Evolutionary conservation across 2,888 invertebrate species (phyloP).

Genomic region (Ernsta delagoae): DNA sequence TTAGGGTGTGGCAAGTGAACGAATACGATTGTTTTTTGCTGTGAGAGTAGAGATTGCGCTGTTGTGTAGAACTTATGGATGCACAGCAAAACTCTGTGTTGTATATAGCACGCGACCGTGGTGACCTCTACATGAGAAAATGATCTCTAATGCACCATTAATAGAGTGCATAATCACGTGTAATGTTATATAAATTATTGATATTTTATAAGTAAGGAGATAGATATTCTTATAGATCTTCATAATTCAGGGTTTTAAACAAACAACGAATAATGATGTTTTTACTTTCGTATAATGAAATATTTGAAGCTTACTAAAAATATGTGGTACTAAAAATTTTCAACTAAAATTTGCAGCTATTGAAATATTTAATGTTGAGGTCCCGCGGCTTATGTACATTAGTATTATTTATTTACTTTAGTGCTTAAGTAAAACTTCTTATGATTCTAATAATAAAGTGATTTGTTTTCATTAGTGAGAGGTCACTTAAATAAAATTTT

Average conservation of each 20-base stretch:
- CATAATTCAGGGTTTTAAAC: constrained; percentile 8
- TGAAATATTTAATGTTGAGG: constrained; percentile 11
- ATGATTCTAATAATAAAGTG: constrained; percentile 56
- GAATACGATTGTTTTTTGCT: constrained; percentile 16
- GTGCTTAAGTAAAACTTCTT: constrained; percentile 72
- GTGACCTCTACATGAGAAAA: constrained; percentile 37
- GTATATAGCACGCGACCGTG: constrained; percentile 55
- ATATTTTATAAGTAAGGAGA: constrained; percentile 11
- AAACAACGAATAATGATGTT: constrained; percentile 4
- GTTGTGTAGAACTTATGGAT: neutral
- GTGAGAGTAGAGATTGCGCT: constrained; percentile 20
- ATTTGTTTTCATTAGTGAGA: constrained; percentile 58
- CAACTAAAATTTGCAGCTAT: neutral
- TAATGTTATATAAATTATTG: neutral
- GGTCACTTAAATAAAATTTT: constrained; percentile 60
- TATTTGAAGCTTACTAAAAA: neutral
- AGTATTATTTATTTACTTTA: constrained; percentile 79
- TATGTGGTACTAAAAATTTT: neutral
- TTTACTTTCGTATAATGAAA: no score
- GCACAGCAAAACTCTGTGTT: constrained; percentile 49
- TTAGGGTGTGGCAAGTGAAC: constrained; percentile 24
- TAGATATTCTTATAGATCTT: constrained; percentile 8
- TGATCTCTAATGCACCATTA: constrained; percentile 9
- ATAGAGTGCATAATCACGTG: neutral
- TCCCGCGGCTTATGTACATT: constrained; percentile 67